A percentile compares a stretch with the other conserved stretches of the same genome.
Conservation (phyloP, 2,113 vertebrate species). For the Sceloporus tristichus region DNA sequence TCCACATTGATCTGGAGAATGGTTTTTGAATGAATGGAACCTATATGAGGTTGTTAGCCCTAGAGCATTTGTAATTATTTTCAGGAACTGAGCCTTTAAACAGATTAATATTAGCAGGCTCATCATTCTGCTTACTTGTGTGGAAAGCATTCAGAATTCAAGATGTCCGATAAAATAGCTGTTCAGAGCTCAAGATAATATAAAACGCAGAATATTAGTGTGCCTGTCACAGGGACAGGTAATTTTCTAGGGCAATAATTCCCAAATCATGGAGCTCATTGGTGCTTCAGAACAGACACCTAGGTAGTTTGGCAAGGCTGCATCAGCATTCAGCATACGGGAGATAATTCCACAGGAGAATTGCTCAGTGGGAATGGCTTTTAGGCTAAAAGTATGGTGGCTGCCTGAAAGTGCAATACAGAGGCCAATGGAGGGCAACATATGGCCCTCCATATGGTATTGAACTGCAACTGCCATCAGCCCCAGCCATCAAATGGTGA, state of each 20-base stretch:
- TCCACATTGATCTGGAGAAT: background rate
- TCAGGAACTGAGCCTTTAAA: conserved; percentile 24
- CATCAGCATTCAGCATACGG: background rate
- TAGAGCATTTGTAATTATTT: conserved; percentile 23
- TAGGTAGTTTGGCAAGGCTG: background rate
- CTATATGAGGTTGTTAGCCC: background rate
- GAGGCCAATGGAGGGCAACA: background rate
- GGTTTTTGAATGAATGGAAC: conserved; percentile 41
- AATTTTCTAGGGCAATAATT: conserved; percentile 29
- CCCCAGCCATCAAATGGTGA: too few species aligned
- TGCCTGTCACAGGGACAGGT: background rate
- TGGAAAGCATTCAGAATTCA: conserved; percentile 28
- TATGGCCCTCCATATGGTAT: too few species aligned
- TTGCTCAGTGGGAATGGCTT: background rate
- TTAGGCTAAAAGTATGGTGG: too few species aligned
- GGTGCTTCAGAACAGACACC: background rate
- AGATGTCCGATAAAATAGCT: background rate
- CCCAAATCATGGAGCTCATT: background rate
- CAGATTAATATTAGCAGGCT: conserved; percentile 40
- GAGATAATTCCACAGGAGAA: background rate
- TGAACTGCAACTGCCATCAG: too few species aligned
- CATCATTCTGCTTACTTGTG: conserved; percentile 30
- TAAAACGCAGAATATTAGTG: conserved; percentile 2
- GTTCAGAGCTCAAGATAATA: background rate
- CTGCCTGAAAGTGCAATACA: background rate